Base-by-base conservation (phyloP, 2,888 invertebrate genomes). In the Ophion slaviceki region DNA sequence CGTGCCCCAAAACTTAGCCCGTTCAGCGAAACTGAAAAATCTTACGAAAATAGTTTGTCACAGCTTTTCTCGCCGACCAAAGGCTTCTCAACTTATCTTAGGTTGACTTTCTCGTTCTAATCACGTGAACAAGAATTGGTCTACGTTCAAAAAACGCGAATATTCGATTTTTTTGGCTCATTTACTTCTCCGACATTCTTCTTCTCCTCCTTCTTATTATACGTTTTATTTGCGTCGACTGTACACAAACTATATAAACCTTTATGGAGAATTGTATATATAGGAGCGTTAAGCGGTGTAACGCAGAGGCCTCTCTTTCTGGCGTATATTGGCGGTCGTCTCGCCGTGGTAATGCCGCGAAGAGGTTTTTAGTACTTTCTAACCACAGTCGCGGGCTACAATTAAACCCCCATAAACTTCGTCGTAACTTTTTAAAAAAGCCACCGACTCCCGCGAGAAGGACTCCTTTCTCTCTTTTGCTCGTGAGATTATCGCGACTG, bases 401-500 rank as follows among this genome's bases (percentile, higher is more conserved):
- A 93, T 93, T 93, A 93, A 93, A 93, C 91, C 92, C 88, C 88
- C 93, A 91, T 92, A 93, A 93, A 93, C 90, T 88, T 90, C 86
- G 90, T 92, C 92, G 90, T 92, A 92, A 92, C 91, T 91, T 92
- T 92, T 91, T 92, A 11, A 17, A 45, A 80, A 80, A 80, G 80
- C 75, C 81, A 84, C 83, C 75, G 81, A 86, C 86, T 87, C 86
- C 76, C 86, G 78, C 88, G 82, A 85, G 79, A 84, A 82, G 57
- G 67, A 28, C 80, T 80, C 80, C 59, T 82, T 87, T 88, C 88
- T 83, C 87, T 88, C 87, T 87, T 88, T 89, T 82, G 59, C 81
- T 47, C 77, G 81, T 68, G 70, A 76, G 76, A 75, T 75, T 81
- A 81, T 81, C 81, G 75, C 76, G 75, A 70, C 32, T 75, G 53